Percentiles rank a stretch among this genome's conserved stretches.
Conservation (phyloP, 1,140 invertebrate genomes). For the Callitettix versicolor region DNA sequence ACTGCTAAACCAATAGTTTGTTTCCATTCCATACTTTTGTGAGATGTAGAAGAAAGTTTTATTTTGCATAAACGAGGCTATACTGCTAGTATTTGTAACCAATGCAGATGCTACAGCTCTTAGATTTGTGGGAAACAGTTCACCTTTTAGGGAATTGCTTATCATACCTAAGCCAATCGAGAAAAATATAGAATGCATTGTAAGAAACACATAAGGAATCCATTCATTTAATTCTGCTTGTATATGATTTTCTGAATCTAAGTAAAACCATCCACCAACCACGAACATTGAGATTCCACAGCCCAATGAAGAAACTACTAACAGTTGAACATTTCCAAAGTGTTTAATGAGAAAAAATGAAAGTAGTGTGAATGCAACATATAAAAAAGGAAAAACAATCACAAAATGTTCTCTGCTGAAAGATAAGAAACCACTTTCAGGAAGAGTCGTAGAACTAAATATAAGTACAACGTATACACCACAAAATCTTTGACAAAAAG, state of each 20-base stretch:
- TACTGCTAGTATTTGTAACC: constrained; percentile 11
- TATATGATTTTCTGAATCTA: no score
- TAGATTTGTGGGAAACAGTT: constrained; percentile 17
- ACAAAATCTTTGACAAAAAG: constrained; percentile 19
- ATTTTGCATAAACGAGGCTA: constrained; percentile 50
- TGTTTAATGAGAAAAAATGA: no score
- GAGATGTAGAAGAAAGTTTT: constrained; percentile 55
- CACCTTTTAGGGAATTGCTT: constrained; percentile 15
- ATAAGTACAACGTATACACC: constrained; percentile 22
- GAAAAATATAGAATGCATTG: constrained; percentile 16
- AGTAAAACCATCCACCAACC: no score
- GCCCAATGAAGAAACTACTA: no score
- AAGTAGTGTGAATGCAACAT: no score
- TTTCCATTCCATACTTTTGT: constrained; percentile 47
- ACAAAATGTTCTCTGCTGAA: no score
- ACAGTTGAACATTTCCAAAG: no score
- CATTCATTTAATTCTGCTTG: not conserved
- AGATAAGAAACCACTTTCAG: no score
- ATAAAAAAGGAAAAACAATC: no score
- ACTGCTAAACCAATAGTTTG: constrained; percentile 69
- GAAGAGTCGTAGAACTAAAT: constrained; percentile 4
- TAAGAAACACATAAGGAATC: constrained; percentile 14
- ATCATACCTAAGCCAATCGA: constrained; percentile 17
- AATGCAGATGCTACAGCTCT: constrained; percentile 17
- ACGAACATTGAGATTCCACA: no score